Evolutionary conservation across 2,113 vertebrate genomes (phyloP).

Genomic region (Callaeas wilsoni): DNA sequence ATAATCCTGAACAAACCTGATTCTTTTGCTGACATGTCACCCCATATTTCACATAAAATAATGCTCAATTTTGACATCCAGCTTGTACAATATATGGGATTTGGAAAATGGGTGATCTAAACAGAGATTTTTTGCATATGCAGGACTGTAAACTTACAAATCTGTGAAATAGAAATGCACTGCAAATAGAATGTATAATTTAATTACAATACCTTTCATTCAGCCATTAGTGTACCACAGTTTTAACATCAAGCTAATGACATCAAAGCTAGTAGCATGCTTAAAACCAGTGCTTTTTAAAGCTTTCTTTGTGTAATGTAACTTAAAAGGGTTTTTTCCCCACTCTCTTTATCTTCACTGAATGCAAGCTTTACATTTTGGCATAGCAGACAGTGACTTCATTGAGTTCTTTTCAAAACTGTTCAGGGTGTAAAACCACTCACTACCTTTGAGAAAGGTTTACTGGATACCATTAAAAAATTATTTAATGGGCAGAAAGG

Average conservation of each 20-base stretch:
- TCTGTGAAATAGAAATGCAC: not conserved
- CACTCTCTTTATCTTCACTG: not conserved
- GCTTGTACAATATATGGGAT: not conserved
- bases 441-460: not conserved
- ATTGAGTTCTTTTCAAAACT: not conserved
- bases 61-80: not conserved
- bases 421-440: not conserved
- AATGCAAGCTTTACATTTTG: not conserved
- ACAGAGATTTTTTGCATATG: not conserved
- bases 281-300: not conserved
- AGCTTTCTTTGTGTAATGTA: not conserved
- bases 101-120: not conserved
- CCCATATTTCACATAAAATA: not conserved
- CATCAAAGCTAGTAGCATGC: not conserved
- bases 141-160: not conserved
- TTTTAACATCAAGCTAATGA: conserved; percentile 50
- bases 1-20: not conserved
- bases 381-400: not conserved
- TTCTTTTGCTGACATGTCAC: not conserved
- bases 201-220: conserved; percentile 1
- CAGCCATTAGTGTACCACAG: not conserved
- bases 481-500: not conserved
- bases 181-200: not conserved
- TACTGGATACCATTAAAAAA: not conserved
- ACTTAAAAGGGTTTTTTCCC: not conserved